Base-by-base conservation (phyloP, 2,888 invertebrate species). In the Gastrophysa polygoni region DNA sequence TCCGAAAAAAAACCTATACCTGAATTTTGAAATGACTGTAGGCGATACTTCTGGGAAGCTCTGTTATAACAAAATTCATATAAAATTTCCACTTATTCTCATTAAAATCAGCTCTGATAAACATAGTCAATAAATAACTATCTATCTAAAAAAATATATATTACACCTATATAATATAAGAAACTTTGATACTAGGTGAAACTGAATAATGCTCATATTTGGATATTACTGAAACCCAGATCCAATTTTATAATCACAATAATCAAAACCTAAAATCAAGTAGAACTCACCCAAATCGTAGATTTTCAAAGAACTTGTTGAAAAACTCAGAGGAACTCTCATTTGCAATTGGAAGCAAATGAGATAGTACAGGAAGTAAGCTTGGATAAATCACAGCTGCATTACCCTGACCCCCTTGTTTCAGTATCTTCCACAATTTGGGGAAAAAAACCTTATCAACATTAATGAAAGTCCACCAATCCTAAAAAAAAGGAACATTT, bases 371-470 rank as follows among this genome's bases (percentile, higher is more conserved):
- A 8, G 93, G 93, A 58, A 94, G 81, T 59, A 96, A 79, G 79
- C 90, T 88, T 17, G 91, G 91, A 63, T 88, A 89, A 70, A 95
- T 85, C 6, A 87, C 84, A 55, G 84, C 82, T 7, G 93, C 92
- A 80, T 90, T 91, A 21, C 92, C 92, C 82, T 90, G 87, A 0
- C 92, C 94, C 52, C 91, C 93, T 73, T 86, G 86, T 66, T 85
- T 85, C 44, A 93, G 77, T 43, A 91, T 81, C 50, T 83, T 82
- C 79, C 86, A 88, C n/a, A 93, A 77, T 80, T 91, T 90, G 0
- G 91, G 89, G 61, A 90, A 79, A 32, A 95, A 85, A 1, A 89
- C 83, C 77, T 93, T 93, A 65, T 90, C 89, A 51, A 91, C 84
- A 74, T 89, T 92, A 3, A 93, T 83, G 72, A 87, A 84, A 43